These are phyloP conservation scores for Brenthis ino DNA, from an alignment of 2,888 invertebrate species.

Conservation along the genomic window DNA sequence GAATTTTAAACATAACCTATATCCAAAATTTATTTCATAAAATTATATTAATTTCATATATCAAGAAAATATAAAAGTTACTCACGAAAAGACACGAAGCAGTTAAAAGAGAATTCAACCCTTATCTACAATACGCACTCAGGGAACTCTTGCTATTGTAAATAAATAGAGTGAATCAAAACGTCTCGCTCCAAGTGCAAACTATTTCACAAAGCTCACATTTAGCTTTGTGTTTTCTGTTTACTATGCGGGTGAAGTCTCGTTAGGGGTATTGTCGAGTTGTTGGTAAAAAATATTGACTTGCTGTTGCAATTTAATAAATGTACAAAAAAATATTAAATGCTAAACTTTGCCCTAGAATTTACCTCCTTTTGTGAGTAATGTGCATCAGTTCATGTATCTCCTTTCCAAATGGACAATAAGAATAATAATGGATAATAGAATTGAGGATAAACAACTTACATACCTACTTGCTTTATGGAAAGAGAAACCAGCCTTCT, in stretches of 20 bases:
- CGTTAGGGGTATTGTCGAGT: constrained; percentile 16
- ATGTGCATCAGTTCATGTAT: neutral
- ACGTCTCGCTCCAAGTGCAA: constrained; percentile 25
- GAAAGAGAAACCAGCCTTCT: too few relatives aligned
- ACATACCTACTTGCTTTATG: too few relatives aligned
- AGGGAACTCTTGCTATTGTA: constrained; percentile 11
- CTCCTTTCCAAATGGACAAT: too few relatives aligned
- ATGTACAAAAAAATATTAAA: neutral
- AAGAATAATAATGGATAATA: too few relatives aligned
- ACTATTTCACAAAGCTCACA: constrained; percentile 26
- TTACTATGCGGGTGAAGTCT: constrained; percentile 20
- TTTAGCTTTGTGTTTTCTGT: constrained; percentile 26
- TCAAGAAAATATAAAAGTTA: neutral
- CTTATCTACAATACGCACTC: constrained; percentile 15
- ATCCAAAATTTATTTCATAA: too few relatives aligned
- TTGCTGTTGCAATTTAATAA: constrained; percentile 1
- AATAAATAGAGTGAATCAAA: constrained; percentile 29
- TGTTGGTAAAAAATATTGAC: constrained; percentile 2
- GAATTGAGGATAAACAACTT: too few relatives aligned
- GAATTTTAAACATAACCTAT: too few relatives aligned
- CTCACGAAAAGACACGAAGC: neutral
- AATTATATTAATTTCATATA: neutral
- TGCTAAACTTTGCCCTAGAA: too few relatives aligned
- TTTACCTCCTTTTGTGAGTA: neutral
- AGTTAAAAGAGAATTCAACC: constrained; percentile 3